These are phyloP conservation scores for Ophion obscuratus DNA, from an alignment of 2,888 invertebrate genomes.

Conservation along the genomic window DNA sequence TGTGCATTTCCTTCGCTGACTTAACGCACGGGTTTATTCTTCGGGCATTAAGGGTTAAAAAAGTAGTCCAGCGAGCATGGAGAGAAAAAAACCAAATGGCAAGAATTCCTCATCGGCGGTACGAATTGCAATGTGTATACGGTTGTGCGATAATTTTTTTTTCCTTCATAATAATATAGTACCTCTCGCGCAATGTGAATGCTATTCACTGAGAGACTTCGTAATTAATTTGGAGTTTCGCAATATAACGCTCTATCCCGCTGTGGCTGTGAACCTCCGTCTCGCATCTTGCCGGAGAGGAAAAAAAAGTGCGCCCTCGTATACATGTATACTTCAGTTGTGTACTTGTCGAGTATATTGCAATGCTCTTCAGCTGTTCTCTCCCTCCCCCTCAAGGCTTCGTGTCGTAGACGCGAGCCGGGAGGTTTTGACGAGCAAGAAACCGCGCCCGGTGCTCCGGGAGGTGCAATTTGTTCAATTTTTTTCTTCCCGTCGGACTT, in stretches of 20 bases:
- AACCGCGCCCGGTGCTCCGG: not conserved
- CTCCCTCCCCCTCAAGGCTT: slow-evolving; percentile 1
- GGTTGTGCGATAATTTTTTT: slow-evolving; percentile 19
- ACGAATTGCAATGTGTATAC: slow-evolving; percentile 5
- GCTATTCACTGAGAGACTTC: slow-evolving; percentile 57
- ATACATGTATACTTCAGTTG: slow-evolving; percentile 15
- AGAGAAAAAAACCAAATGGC: slow-evolving; percentile 32
- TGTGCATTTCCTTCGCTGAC: slow-evolving; percentile 12
- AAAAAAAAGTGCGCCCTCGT: not conserved
- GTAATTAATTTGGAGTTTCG: slow-evolving; percentile 62
- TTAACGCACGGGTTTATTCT: slow-evolving; percentile 8
- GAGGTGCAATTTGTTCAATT: not conserved
- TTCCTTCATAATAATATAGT: slow-evolving; percentile 44
- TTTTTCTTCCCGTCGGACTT: not conserved
- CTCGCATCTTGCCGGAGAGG: slow-evolving; percentile 15
- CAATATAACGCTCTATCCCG: slow-evolving; percentile 34
- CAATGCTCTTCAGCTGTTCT: slow-evolving; percentile 35
- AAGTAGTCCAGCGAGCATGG: not conserved
- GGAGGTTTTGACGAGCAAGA: slow-evolving; percentile 32
- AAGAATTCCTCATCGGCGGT: slow-evolving; percentile 31
- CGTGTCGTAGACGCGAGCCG: not conserved
- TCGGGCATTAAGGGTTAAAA: slow-evolving; percentile 14
- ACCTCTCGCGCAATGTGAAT: slow-evolving; percentile 34
- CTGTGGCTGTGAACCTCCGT: slow-evolving; percentile 17
- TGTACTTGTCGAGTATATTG: slow-evolving; percentile 50